Evolutionary conservation across 2,888 invertebrate species (phyloP).

Genomic region (Sturmia bella): DNA sequence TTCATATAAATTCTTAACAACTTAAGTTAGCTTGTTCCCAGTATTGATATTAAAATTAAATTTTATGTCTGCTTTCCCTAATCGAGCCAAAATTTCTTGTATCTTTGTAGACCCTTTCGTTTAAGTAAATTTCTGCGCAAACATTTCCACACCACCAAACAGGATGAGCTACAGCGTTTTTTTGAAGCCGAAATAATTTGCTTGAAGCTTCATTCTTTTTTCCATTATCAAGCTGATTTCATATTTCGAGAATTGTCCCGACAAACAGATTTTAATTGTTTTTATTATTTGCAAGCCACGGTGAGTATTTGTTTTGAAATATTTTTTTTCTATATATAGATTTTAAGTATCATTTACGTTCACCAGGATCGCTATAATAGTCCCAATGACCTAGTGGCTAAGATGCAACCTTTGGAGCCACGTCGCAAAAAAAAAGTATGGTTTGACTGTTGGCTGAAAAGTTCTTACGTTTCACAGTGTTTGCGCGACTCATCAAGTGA

Average conservation of each 20-base stretch:
- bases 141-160: slow-evolving; percentile 70
- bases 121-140: slow-evolving; percentile 70
- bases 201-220: slow-evolving; percentile 76
- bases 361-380: slow-evolving; percentile 34
- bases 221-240: slow-evolving; percentile 74
- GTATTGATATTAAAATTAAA: too few relatives aligned
- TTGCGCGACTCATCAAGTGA: too few relatives aligned
- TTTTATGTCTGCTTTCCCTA: too few relatives aligned
- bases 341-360: not conserved
- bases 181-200: slow-evolving; percentile 74
- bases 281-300: slow-evolving; percentile 72
- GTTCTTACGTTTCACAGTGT: not conserved
- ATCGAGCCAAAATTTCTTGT: too few relatives aligned
- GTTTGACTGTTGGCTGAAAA: slow-evolving; percentile 2
- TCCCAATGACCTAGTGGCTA: slow-evolving; percentile 73
- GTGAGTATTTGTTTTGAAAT: slow-evolving; percentile 56
- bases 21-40: too few relatives aligned
- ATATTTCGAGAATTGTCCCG: slow-evolving; percentile 75
- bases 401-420: slow-evolving; percentile 78
- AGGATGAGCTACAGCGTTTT: slow-evolving; percentile 65
- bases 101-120: slow-evolving; percentile 28
- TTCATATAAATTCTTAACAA: too few relatives aligned
- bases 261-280: slow-evolving; percentile 72
- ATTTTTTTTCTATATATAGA: not conserved
- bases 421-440: slow-evolving; percentile 69